phyloP scores from a whole-genome alignment of 1,140 invertebrate genomes.

The Zaprionus taronus region DNA sequence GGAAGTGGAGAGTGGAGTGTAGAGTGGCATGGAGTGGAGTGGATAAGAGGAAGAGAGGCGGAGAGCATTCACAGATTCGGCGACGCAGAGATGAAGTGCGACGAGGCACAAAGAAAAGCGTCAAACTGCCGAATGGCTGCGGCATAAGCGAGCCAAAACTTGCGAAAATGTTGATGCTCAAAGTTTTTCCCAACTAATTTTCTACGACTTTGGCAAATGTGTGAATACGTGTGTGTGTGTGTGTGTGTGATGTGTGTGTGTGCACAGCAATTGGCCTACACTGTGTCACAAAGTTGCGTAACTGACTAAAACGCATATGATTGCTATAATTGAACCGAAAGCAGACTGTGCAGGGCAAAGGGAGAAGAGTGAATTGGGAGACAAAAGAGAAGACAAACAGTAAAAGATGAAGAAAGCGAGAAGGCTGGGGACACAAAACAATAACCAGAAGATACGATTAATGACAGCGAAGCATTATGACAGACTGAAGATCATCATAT shows the following conservation, averaged over 20 bases:
- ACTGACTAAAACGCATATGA: conserved; percentile 15
- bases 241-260: conserved; percentile 11
- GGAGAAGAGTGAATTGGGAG: background rate
- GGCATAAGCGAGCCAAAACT: conserved; percentile 70
- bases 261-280: conserved; percentile 33
- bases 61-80: background rate
- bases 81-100: conserved; percentile 11
- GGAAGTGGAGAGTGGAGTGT: conserved; percentile 46
- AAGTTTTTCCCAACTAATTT: conserved; percentile 70
- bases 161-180: conserved; percentile 70
- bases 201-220: conserved; percentile 49
- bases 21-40: background rate
- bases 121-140: conserved; percentile 21
- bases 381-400: background rate
- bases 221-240: conserved; percentile 21
- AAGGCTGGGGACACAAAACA: no score
- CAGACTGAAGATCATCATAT: background rate
- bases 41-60: background rate
- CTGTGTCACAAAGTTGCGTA: conserved; percentile 52
- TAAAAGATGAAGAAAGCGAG: background rate
- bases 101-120: conserved; percentile 30
- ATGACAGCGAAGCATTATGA: background rate
- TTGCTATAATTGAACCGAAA: conserved; percentile 16
- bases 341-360: background rate
- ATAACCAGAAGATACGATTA: background rate